phyloP scores from a whole-genome alignment of 2,888 invertebrate genomes.

The Nyleta sp. region DNA sequence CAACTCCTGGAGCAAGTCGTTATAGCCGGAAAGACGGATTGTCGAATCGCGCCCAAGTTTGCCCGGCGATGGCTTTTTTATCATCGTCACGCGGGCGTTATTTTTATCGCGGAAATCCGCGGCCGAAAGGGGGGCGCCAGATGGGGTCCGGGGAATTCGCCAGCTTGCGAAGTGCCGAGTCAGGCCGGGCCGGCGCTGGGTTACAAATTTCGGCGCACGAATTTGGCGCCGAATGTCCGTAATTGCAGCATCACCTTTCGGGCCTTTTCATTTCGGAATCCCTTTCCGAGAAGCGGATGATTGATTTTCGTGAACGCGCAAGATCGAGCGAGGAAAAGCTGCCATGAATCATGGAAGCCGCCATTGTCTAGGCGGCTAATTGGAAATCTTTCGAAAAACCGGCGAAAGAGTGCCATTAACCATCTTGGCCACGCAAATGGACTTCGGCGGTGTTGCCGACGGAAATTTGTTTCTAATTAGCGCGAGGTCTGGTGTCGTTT shows the following conservation, averaged over 20 bases:
- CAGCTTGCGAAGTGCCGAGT: too few relatives aligned
- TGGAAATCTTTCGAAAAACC: conserved; percentile 18
- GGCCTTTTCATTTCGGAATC: conserved; percentile 53
- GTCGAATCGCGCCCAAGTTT: conserved; percentile 47
- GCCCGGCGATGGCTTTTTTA: conserved; percentile 45
- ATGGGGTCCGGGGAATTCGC: too few relatives aligned
- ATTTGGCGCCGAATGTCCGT: conserved; percentile 55
- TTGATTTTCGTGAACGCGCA: too few relatives aligned
- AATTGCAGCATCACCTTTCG: conserved; percentile 74
- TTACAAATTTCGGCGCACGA: conserved; percentile 43
- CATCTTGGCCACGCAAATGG: too few relatives aligned
- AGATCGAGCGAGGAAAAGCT: conserved; percentile 33
- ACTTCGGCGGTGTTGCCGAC: too few relatives aligned
- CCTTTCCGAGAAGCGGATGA: conserved; percentile 72
- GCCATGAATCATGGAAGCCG: conserved; percentile 39
- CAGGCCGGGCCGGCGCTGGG: too few relatives aligned
- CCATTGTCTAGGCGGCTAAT: conserved; percentile 28
- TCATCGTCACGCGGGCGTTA: conserved; percentile 41
- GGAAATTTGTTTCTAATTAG: too few relatives aligned
- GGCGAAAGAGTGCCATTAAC: conserved; percentile 26
- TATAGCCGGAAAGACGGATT: conserved; percentile 55
- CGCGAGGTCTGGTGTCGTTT: not conserved
- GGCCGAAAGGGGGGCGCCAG: not conserved
- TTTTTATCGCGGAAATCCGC: conserved; percentile 39
- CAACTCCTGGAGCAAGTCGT: conserved; percentile 59